Base-by-base conservation (phyloP, 2,113 vertebrate species). In the Oreochromis spilurus region DNA sequence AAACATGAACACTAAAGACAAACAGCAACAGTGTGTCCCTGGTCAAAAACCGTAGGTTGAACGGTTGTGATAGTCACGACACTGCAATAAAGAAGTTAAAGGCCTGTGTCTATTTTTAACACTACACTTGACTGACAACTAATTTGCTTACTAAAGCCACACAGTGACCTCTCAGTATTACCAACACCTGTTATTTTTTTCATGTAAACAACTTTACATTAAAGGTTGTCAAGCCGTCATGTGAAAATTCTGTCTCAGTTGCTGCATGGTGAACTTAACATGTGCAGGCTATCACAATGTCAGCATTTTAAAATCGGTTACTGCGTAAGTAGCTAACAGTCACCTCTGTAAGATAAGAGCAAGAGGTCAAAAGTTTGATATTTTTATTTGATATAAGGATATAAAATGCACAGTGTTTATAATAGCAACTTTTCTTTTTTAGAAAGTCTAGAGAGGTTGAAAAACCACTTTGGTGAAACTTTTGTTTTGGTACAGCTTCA, bases 191-290 rank as follows among this genome's bases (percentile, higher is more conserved):
- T 40, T 5, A 14, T 70, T 70, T 43, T 40, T 70, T 43, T 43
- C 21, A 26, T 43, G 34, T 24, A 70, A 43, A 43, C 36, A 70
- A 43, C n/a, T 70, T 43, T 40, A n/a, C 58, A n/a, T 62, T 36
- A 36, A 62, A 36, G 5, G 9, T 0, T 62, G 58, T 62, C 58
- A 62, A 62, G 2, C 17, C 1, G 0, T n/a, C 31, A 7, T 7
- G 34, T 38, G 65, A 6, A 45, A 45, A 72, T 72, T 72, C 38
- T 24, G 65, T 43, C n/a, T 70, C 38, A 10, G n/a, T 24, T 70
- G 62, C 36, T 40, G 36, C 36, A 67, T 21, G 60, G 60, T 65
- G 62, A 67, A 67, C 34, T 67, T 67, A 67, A 67, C 19, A 38
- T 65, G 60, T 8, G 11, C 62, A 67, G 62, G 36, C 1, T 2